Evolutionary conservation across 2,797 vertebrate species (phyloP), one percentile per base, ranked within the genome.

Genomic region (Okamejei kenojei): DNA sequence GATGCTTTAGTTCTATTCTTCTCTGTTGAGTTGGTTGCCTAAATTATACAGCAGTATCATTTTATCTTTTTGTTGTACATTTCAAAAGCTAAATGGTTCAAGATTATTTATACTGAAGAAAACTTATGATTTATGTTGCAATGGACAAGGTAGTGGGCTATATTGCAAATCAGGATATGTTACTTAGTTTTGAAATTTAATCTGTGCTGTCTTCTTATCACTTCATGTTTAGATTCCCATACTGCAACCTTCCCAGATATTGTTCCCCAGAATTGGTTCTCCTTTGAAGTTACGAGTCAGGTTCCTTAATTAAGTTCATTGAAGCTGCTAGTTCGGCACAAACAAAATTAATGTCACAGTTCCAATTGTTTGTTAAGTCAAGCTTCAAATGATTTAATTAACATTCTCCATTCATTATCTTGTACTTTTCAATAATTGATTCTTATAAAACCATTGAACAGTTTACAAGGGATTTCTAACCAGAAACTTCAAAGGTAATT

Each of bases 41-140:
- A 76, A 76, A 74, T 92, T 92, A 54, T 76, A 58, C 73, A 54
- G 19, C 68, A 92, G 38, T 11, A 92, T 45, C 26, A 74, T 76
- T 92, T 76, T 92, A 76, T 73, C 68, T 68, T 88, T 68, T 68
- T 65, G 61, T 88, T 88, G 84, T 65, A 88, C 63, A 63, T 88
- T 88, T 88, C 84, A 88, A 86, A n/a, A 88, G 84, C 58, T 74
- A 45, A 92, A 92, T 92, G 90, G 71, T 92, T 71, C 76, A 71
- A 92, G 29, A 68, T 88, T 7, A 17, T 88, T 68, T 21, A 68
- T 88, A 26, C 6, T 35, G 61, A 68, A 88, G 68, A 88, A 21
- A 6, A 88, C 0, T 35, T 0, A 88, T 65, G 61, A 88, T 88
- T 88, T 68, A 68, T 88, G 21, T 65, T 88, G 21, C 68, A 19